Evolutionary conservation across 2,888 invertebrate species (phyloP).

Genomic region (Drosophila lutescens): DNA sequence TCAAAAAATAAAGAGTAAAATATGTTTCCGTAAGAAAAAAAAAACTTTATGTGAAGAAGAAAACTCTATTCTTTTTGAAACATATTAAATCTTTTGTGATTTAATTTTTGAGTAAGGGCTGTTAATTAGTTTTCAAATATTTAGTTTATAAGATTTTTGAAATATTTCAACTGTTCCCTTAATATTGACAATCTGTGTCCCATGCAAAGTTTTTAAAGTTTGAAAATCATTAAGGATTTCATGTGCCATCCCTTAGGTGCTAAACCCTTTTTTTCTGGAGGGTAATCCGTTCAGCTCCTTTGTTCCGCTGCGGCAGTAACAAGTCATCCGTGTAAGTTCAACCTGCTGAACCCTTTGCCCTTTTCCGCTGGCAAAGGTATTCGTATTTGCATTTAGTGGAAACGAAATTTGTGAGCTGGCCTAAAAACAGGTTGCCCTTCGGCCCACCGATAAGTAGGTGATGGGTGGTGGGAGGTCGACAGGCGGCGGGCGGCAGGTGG

Average conservation of each 20-base stretch:
- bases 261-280: slow-evolving; percentile 7
- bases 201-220: neutral
- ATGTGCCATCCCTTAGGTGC: slow-evolving; percentile 6
- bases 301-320: slow-evolving; percentile 41
- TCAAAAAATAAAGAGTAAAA: neutral
- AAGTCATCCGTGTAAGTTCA: slow-evolving; percentile 62
- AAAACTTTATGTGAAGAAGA: too few species aligned
- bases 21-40: too few species aligned
- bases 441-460: slow-evolving; percentile 52
- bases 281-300: slow-evolving; percentile 6
- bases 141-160: too few species aligned
- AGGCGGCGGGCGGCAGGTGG: slow-evolving; percentile 34
- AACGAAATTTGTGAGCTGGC: slow-evolving; percentile 55
- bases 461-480: slow-evolving; percentile 20
- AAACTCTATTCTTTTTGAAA: too few species aligned
- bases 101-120: neutral
- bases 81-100: too few species aligned
- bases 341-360: slow-evolving; percentile 31
- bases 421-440: slow-evolving; percentile 61
- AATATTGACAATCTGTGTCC: too few species aligned
- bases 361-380: slow-evolving; percentile 33
- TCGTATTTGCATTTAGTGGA: slow-evolving; percentile 55
- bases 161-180: too few species aligned
- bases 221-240: neutral
- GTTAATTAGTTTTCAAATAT: neutral